A percentile compares a stretch with the other conserved stretches of the same genome.
Evolutionary conservation across 2,113 vertebrate species (phyloP).

Genomic region (Plecotus auritus): DNA sequence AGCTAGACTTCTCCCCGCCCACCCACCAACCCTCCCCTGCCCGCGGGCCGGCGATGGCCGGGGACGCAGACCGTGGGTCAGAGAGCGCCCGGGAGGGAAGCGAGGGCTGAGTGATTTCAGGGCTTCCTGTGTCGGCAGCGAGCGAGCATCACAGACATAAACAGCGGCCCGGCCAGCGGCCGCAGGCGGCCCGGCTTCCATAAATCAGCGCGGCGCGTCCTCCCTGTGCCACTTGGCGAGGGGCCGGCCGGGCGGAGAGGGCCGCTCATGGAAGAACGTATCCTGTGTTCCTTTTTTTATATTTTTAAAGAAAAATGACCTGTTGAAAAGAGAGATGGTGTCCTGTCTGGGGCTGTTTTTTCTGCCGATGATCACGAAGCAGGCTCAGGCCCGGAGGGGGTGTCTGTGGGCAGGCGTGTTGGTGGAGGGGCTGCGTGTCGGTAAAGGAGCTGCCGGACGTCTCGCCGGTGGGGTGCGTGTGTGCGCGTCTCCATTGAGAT

Average conservation of each 20-base stretch:
- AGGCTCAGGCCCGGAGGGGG: conserved; percentile 19
- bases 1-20: neutral
- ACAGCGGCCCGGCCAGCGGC: conserved; percentile 77
- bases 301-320: conserved; percentile 50
- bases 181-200: conserved; percentile 72
- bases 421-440: neutral
- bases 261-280: conserved; percentile 23
- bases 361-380: neutral
- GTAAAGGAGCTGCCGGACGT: neutral
- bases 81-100: conserved; percentile 71
- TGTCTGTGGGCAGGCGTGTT: conserved; percentile 51
- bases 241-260: neutral
- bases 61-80: conserved; percentile 51
- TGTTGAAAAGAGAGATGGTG: conserved; percentile 52
- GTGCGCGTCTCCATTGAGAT: neutral
- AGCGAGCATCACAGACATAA: conserved; percentile 77
- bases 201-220: conserved; percentile 77
- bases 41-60: conserved; percentile 34
- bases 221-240: conserved; percentile 35
- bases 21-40: neutral
- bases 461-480: neutral
- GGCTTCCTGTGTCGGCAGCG: conserved; percentile 79
- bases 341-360: conserved; percentile 43
- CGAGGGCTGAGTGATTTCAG: conserved; percentile 75
- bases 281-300: neutral